phyloP scores from a whole-genome alignment of 2,888 invertebrate genomes.

The Anthophora plumipes region DNA sequence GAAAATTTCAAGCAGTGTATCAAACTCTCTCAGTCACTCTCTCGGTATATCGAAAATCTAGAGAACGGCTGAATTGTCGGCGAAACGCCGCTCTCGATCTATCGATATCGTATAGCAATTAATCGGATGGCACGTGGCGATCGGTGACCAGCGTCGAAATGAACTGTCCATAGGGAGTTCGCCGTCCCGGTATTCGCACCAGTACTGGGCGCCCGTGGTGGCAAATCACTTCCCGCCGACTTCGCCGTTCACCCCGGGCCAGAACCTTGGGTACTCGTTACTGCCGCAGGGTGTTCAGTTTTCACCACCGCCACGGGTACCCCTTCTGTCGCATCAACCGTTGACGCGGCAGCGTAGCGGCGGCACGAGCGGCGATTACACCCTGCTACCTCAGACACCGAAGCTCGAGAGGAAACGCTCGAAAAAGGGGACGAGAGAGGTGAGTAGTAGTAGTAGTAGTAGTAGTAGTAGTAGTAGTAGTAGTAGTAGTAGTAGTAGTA shows the following conservation, averaged over 20 bases:
- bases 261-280: slow-evolving; percentile 79
- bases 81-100: slow-evolving; percentile 4
- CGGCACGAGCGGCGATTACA: slow-evolving; percentile 81
- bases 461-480: too few species aligned
- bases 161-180: slow-evolving; percentile 83
- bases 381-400: slow-evolving; percentile 81
- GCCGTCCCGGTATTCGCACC: slow-evolving; percentile 86
- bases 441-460: too few species aligned
- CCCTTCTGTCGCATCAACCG: slow-evolving; percentile 75
- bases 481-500: too few species aligned
- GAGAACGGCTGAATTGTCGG: slow-evolving; percentile 1
- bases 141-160: slow-evolving; percentile 33
- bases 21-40: too few species aligned
- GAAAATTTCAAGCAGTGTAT: too few species aligned
- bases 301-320: slow-evolving; percentile 78
- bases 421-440: slow-evolving; percentile 80
- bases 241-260: slow-evolving; percentile 87
- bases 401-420: slow-evolving; percentile 82
- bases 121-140: slow-evolving; percentile 12
- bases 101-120: slow-evolving; percentile 53
- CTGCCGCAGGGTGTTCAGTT: slow-evolving; percentile 80
- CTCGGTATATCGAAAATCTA: too few species aligned
- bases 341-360: slow-evolving; percentile 80
- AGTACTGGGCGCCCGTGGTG: slow-evolving; percentile 89
- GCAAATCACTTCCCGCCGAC: slow-evolving; percentile 90